A percentile compares a stretch with the other conserved stretches of the same genome.
These are phyloP conservation scores for Clarias fuscus DNA, from an alignment of 2,797 vertebrate genomes.

Conservation along the genomic window DNA sequence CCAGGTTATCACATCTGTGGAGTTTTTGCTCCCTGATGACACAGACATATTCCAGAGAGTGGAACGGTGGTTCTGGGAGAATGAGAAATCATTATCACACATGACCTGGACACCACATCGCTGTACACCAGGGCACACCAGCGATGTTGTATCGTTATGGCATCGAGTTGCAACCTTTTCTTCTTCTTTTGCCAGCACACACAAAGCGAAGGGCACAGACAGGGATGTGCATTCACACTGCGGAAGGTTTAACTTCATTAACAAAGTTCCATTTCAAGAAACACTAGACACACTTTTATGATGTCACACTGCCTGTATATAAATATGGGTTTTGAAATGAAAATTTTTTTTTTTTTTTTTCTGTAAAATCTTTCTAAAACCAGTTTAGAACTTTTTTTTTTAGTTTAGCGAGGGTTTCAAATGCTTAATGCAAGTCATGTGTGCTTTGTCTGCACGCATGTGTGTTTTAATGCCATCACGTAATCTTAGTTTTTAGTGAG, in stretches of 20 bases:
- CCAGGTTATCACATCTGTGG: too few relatives aligned
- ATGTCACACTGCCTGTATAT: background rate
- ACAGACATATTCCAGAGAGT: too few relatives aligned
- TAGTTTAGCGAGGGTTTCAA: background rate
- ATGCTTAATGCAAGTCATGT: background rate
- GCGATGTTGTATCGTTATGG: background rate
- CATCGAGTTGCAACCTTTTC: background rate
- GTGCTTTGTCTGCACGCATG: background rate
- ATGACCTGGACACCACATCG: too few relatives aligned
- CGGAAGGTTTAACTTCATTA: background rate
- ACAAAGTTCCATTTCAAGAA: background rate
- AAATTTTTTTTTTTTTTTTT: background rate
- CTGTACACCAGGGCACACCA: too few relatives aligned
- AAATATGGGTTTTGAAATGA: background rate
- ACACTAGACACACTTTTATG: background rate
- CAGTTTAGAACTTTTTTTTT: background rate
- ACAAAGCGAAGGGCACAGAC: background rate
- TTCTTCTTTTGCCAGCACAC: background rate
- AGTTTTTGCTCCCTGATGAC: too few relatives aligned
- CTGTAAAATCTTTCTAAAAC: background rate
- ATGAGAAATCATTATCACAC: too few relatives aligned
- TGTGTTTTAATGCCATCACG: background rate
- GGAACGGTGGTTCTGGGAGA: too few relatives aligned
- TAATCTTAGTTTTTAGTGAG: background rate
- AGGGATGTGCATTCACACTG: background rate